A percentile compares a stretch with the other conserved stretches of the same genome.
Evolutionary conservation across 2,888 invertebrate species (phyloP).

Genomic region (Drosophila mayaguana): DNA sequence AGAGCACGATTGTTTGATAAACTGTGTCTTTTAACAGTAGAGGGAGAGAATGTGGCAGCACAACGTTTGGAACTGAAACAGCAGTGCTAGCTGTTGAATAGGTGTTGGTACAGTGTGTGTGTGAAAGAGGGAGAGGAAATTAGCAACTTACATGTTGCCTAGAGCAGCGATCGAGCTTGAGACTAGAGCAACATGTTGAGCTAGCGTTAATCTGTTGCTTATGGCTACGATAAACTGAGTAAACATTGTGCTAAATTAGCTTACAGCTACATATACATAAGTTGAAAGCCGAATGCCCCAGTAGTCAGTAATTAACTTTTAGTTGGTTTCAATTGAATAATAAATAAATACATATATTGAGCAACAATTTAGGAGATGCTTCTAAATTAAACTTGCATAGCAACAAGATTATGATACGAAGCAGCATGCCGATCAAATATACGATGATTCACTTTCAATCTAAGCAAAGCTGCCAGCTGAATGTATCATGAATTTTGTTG

Average conservation of each 20-base stretch:
- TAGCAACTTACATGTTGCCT: not conserved
- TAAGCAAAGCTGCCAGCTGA: not conserved
- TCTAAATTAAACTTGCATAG: too few species aligned
- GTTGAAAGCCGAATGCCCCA: too few species aligned
- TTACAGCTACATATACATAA: not conserved
- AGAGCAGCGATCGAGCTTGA: not conserved
- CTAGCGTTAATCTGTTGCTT: not conserved
- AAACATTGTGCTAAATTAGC: not conserved
- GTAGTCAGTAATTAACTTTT: too few species aligned
- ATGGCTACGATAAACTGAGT: not conserved
- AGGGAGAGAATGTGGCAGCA: not conserved
- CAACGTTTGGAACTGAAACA: constrained; percentile 7
- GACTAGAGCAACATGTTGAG: not conserved
- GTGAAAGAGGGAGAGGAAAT: not conserved
- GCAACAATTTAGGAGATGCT: not conserved
- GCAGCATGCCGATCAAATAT: not conserved
- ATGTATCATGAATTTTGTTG: not conserved
- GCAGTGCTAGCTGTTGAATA: not conserved
- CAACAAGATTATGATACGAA: too few species aligned
- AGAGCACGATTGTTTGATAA: not conserved
- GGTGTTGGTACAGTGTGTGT: not conserved
- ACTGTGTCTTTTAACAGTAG: too few species aligned
- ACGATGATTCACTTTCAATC: not conserved
- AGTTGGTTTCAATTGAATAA: too few species aligned
- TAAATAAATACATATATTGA: not conserved